phyloP scores from a whole-genome alignment of 2,797 vertebrate species.

The Rhyacichthys aspro region DNA sequence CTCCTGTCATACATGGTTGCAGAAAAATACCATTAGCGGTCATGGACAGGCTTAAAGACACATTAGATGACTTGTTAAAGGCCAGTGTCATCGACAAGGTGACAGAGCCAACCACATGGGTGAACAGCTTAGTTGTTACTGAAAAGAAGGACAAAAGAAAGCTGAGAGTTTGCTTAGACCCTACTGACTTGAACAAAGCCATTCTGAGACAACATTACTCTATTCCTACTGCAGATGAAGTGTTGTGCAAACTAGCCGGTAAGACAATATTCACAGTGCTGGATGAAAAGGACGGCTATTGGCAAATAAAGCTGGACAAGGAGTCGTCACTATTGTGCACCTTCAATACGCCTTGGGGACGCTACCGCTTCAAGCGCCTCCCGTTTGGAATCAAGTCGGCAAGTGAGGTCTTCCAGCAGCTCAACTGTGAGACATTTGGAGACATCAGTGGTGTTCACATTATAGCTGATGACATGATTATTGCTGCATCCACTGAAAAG shows the following conservation, averaged over 20 bases:
- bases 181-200: not conserved
- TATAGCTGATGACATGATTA: not conserved
- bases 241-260: conserved; percentile 2
- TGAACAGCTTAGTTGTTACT: too few species aligned
- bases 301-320: conserved; percentile 21
- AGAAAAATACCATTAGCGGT: conserved; percentile 15
- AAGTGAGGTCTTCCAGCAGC: not conserved
- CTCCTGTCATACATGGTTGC: conserved; percentile 14
- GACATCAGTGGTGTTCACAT: not conserved
- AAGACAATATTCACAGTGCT: conserved; percentile 23
- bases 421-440: not conserved
- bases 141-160: conserved; percentile 11
- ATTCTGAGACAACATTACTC: not conserved
- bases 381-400: conserved; percentile 1
- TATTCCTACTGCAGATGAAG: not conserved
- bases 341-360: conserved; percentile 19
- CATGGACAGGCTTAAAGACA: conserved; percentile 2
- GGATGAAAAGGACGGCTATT: conserved; percentile 20
- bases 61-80: not conserved
- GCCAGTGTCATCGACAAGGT: not conserved
- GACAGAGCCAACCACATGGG: not conserved
- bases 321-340: conserved; percentile 11
- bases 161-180: not conserved
- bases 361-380: not conserved
- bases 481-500: not conserved